Base-by-base conservation (phyloP, 2,113 vertebrate genomes). In the Oncorhynchus mykiss region DNA sequence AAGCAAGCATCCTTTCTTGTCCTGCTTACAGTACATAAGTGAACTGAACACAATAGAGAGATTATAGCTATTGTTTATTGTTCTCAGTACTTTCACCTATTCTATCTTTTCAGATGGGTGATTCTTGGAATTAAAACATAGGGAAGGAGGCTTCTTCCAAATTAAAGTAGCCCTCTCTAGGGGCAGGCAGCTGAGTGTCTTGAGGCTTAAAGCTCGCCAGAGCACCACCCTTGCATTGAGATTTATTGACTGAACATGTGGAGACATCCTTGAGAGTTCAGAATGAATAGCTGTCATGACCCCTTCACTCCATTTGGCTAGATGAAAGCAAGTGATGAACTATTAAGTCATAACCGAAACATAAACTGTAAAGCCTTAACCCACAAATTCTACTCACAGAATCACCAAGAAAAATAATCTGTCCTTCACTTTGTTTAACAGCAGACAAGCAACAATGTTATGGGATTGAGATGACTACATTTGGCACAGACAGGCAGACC, bases 401-500 rank as follows among this genome's bases (percentile, higher is more conserved):
- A 67, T 67, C 27, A 67, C 65, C 27, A 31, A 18, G 16, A 67
- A 67, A 31, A 68, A 68, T 45, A 34, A 20, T 45, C 31, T 6
- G 29, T 31, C 31, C 16, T 34, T 68, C 29, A 45, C 67, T 39
- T 68, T 34, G 7, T 18, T 39, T 16, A 8, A 16, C 67, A 68
- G 67, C 31, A 31, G 7, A 39, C 31, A 3, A 22, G 7, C 7
- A 62, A 62, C 8, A 22, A 62, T 66, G 13, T 49, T 25, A 20
- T 81, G 62, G 54, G 57, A 57, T 48, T 78, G 71, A 79, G 73
- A 76, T 62, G 66, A 71, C 0, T 8, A 75, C 71, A 78, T 64
- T 75, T 76, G 75, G 66, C 76, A 76, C 60, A 75, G 70, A 22
- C 73, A 75, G 69, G 75, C 78, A 11, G 27, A 71, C 57, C 72